These are phyloP conservation scores for Rhynchopsitta pachyrhyncha DNA, from an alignment of 2,113 vertebrate species.

Conservation along the genomic window DNA sequence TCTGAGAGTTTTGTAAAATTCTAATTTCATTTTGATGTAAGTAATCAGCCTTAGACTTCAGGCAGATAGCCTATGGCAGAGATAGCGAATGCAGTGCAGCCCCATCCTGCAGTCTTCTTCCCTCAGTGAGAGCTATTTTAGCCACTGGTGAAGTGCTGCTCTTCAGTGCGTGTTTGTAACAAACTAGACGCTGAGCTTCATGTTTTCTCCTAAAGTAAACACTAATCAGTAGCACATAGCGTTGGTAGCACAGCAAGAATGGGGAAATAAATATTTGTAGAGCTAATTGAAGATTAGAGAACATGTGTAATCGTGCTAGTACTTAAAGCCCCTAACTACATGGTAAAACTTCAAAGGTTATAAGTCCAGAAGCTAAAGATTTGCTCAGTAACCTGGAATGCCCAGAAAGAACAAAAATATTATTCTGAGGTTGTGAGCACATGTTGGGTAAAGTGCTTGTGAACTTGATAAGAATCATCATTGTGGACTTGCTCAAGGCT, in stretches of 20 bases:
- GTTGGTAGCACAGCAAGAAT: background rate
- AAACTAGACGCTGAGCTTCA: background rate
- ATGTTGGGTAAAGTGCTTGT: background rate
- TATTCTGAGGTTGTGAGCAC: background rate
- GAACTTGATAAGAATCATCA: accelerated
- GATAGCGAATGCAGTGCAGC: background rate
- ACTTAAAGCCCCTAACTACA: background rate
- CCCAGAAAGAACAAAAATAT: background rate
- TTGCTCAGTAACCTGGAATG: background rate
- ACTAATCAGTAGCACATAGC: background rate
- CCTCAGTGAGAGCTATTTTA: background rate
- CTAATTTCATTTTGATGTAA: background rate
- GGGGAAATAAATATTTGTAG: background rate
- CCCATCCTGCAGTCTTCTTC: background rate
- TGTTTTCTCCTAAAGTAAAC: background rate
- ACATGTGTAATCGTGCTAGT: accelerated
- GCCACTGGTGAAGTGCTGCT: background rate
- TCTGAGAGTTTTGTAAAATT: background rate
- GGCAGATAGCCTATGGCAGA: background rate
- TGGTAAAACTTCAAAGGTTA: background rate
- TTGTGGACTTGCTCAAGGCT: background rate
- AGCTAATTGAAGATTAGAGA: background rate
- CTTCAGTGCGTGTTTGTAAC: background rate
- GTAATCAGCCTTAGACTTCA: background rate
- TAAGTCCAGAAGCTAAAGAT: background rate